Evolutionary conservation across 2,113 vertebrate genomes (phyloP).

Genomic region (Ptychochromis oligacanthus): DNA sequence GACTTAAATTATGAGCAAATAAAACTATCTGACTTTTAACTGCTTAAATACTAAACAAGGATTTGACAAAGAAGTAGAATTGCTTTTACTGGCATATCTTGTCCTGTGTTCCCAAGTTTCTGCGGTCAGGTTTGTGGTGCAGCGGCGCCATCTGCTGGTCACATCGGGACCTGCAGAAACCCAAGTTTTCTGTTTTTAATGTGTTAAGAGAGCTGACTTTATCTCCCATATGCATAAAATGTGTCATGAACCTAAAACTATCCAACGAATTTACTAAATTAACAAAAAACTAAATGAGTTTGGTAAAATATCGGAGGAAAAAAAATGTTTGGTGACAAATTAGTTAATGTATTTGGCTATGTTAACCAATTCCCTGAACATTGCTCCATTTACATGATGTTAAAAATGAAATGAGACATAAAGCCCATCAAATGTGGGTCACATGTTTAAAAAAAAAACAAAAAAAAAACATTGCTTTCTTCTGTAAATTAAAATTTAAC

Average conservation of each 20-base stretch:
- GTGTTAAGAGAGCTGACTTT: not conserved
- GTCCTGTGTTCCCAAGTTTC: not conserved
- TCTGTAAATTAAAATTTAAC: not conserved
- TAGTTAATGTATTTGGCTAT: not conserved
- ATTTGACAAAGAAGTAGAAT: not conserved
- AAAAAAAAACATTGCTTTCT: not conserved
- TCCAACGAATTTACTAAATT: not conserved
- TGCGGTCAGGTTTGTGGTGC: slow-evolving; percentile 14
- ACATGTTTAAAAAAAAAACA: not conserved
- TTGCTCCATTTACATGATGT: slow-evolving; percentile 1
- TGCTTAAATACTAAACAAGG: not conserved
- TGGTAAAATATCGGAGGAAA: not conserved
- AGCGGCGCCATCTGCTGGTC: slow-evolving; percentile 62
- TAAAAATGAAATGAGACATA: not conserved
- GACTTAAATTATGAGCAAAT: slow-evolving; percentile 16
- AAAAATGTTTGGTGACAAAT: slow-evolving; percentile 13
- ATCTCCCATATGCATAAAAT: not conserved
- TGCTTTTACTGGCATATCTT: slow-evolving; percentile 16
- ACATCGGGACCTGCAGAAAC: not conserved
- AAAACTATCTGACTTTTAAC: not conserved
- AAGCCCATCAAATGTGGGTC: not conserved
- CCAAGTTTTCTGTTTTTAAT: not conserved
- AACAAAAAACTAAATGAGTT: not conserved
- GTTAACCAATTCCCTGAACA: slow-evolving; percentile 14
- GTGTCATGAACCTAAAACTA: not conserved